phyloP scores from a whole-genome alignment of 2,113 vertebrate species.

The Arenaria interpres region DNA sequence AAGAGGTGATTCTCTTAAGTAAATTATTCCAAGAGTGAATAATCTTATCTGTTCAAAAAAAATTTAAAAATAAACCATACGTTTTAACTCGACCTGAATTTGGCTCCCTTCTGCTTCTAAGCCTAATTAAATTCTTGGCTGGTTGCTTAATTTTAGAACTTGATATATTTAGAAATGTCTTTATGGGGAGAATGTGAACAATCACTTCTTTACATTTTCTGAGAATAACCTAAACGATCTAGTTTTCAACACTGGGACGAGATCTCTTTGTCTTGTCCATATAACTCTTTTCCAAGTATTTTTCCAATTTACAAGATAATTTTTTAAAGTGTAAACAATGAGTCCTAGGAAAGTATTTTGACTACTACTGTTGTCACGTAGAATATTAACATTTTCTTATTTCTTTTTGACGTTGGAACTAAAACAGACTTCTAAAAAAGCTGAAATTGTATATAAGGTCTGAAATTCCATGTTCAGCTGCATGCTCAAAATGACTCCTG shows the following conservation, averaged over 20 bases:
- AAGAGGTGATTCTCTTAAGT: not conserved
- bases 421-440: not conserved
- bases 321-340: not conserved
- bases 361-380: not conserved
- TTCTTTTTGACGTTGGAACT: not conserved
- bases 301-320: not conserved
- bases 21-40: not conserved
- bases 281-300: not conserved
- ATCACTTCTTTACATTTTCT: not conserved
- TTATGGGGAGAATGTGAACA: not conserved
- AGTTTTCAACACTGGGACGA: not conserved
- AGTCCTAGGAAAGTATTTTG: not conserved
- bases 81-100: not conserved
- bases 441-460: not conserved
- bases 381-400: not conserved
- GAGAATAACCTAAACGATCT: not conserved
- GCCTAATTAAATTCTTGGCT: not conserved
- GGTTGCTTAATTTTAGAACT: not conserved
- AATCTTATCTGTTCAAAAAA: not conserved
- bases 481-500: not conserved
- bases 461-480: not conserved
- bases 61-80: not conserved
- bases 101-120: not conserved
- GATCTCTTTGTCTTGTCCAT: not conserved
- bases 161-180: not conserved